A percentile compares a stretch with the other conserved stretches of the same genome.
phyloP scores from a whole-genome alignment of 2,113 vertebrate genomes.

The Notarius quadriscutis region DNA sequence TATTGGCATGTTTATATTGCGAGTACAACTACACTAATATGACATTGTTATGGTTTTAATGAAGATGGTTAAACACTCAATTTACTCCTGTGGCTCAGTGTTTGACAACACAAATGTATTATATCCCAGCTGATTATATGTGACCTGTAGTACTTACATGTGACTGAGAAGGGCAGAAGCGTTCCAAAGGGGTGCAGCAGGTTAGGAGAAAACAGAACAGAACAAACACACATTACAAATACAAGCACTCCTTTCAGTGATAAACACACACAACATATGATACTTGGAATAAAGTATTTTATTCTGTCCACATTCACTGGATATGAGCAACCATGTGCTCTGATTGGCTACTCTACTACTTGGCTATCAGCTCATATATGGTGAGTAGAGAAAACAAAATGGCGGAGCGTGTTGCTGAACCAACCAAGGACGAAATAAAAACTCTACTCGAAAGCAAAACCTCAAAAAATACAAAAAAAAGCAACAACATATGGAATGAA shows the following conservation, averaged over 20 bases:
- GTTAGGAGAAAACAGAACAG: slow-evolving; percentile 48
- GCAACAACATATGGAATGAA: no score
- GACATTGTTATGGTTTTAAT: slow-evolving; percentile 17
- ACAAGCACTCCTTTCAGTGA: neutral
- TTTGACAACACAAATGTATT: neutral
- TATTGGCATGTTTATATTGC: neutral
- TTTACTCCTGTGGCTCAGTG: neutral
- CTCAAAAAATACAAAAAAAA: no score
- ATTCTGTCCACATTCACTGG: no score
- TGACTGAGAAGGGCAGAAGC: slow-evolving; percentile 61
- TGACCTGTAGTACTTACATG: slow-evolving; percentile 64
- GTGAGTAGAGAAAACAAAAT: no score
- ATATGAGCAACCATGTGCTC: no score
- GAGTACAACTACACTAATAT: neutral
- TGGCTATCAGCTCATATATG: no score
- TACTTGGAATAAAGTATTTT: neutral
- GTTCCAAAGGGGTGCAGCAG: slow-evolving; percentile 36
- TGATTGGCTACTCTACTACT: no score
- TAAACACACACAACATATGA: neutral
- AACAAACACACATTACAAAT: slow-evolving; percentile 41
- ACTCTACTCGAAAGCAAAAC: no score
- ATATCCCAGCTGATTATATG: slow-evolving; percentile 10
- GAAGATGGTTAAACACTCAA: slow-evolving; percentile 1
- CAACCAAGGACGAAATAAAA: no score
- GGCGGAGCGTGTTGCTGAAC: no score